phyloP scores from a whole-genome alignment of 1,140 invertebrate species.

The Colletes gigas region DNA sequence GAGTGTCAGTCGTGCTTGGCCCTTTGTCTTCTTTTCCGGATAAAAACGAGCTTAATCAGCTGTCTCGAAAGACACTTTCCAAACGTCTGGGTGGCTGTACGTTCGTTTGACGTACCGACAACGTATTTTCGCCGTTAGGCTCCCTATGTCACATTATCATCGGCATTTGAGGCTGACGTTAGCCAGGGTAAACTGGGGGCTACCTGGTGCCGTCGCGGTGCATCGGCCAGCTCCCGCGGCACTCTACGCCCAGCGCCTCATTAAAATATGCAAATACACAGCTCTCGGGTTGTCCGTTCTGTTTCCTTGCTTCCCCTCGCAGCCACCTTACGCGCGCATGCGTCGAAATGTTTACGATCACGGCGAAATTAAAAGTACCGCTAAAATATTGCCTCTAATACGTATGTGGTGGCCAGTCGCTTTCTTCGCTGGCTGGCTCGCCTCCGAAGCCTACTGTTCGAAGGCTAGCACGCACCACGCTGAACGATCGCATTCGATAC shows the following conservation, averaged over 20 bases:
- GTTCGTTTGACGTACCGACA: constrained; percentile 37
- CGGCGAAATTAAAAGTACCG: constrained; percentile 79
- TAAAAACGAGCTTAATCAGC: neutral
- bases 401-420: constrained; percentile 56
- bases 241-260: constrained; percentile 74
- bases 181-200: constrained; percentile 51
- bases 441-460: constrained; percentile 41
- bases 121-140: constrained; percentile 53
- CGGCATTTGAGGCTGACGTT: constrained; percentile 69
- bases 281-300: constrained; percentile 68
- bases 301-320: constrained; percentile 58
- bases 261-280: constrained; percentile 81
- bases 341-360: constrained; percentile 80
- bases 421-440: neutral
- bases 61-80: neutral
- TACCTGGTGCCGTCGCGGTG: constrained; percentile 64
- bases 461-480: constrained; percentile 7
- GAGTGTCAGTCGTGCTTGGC: neutral
- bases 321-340: constrained; percentile 53
- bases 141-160: constrained; percentile 73
- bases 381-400: constrained; percentile 78
- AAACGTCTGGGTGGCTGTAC: neutral
- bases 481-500: constrained; percentile 18
- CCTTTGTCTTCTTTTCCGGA: neutral
- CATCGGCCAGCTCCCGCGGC: constrained; percentile 66